phyloP scores from a whole-genome alignment of 1,140 invertebrate species.

The Trissolcus basalis region DNA sequence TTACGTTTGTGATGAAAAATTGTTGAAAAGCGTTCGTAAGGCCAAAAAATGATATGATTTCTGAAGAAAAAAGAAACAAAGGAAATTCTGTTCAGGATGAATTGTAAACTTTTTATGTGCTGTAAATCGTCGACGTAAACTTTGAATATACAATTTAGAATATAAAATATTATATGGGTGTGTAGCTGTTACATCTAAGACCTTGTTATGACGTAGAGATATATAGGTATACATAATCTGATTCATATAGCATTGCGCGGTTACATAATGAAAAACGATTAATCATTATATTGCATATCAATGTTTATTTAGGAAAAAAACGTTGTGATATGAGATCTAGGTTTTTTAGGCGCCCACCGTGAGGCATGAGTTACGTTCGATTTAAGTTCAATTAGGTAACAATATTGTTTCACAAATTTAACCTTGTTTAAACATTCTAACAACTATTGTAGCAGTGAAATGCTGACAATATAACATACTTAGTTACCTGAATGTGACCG shows the following conservation, averaged over 20 bases:
- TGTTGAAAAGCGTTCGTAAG: too few relatives aligned
- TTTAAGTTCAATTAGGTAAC: constrained; percentile 14
- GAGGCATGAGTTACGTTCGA: not conserved
- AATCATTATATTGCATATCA: constrained; percentile 23
- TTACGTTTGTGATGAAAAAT: too few relatives aligned
- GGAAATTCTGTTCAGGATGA: not conserved
- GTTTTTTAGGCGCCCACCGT: not conserved
- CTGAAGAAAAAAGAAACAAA: constrained; percentile 20
- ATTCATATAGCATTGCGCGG: too few relatives aligned
- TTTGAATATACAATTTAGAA: constrained; percentile 6
- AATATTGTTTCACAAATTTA: not conserved
- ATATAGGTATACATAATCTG: not conserved
- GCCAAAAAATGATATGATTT: too few relatives aligned
- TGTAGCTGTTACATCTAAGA: not conserved
- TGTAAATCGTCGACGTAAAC: constrained; percentile 24
- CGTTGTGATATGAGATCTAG: not conserved
- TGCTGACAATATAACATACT: constrained; percentile 51
- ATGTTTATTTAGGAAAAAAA: constrained; percentile 8
- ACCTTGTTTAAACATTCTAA: constrained; percentile 10
- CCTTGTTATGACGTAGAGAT: constrained; percentile 1
- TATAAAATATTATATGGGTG: constrained; percentile 2
- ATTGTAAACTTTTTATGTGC: constrained; percentile 20
- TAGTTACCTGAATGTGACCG: constrained; percentile 49
- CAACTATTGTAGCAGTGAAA: constrained; percentile 39
- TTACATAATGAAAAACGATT: constrained; percentile 10